Conservation (phyloP, 2,888 invertebrate genomes). For the Nomada fabriciana region DNA sequence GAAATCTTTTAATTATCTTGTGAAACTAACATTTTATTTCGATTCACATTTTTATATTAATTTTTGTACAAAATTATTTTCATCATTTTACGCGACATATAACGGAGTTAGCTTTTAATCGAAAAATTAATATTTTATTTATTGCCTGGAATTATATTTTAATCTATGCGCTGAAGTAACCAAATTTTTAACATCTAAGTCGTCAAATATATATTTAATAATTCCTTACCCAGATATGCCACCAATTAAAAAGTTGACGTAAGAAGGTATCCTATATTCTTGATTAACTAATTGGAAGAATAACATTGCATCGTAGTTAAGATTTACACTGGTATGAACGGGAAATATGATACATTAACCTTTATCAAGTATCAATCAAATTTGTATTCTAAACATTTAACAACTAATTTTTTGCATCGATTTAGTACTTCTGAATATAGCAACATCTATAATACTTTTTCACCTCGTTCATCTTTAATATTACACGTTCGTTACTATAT, state of each 20-base stretch:
- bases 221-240: slow-evolving; percentile 70
- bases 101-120: neutral
- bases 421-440: slow-evolving; percentile 1
- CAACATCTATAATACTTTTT: neutral
- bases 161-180: neutral
- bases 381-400: neutral
- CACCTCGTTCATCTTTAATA: neutral
- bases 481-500: neutral
- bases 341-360: neutral
- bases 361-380: neutral
- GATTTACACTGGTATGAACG: neutral
- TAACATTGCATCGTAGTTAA: slow-evolving; percentile 37
- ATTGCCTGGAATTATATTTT: neutral
- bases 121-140: neutral
- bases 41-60: too few relatives aligned
- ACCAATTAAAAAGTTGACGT: slow-evolving; percentile 68
- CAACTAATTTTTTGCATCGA: neutral
- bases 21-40: too few relatives aligned
- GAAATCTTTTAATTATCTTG: too few relatives aligned
- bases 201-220: neutral
- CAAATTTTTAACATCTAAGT: neutral
- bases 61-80: too few relatives aligned
- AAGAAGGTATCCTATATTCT: slow-evolving; percentile 52
- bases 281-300: slow-evolving; percentile 1
- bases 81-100: too few relatives aligned